Evolutionary conservation across 2,888 invertebrate genomes (phyloP), one percentile per base, ranked within the genome.

Genomic region (Drosophila leonis): DNA sequence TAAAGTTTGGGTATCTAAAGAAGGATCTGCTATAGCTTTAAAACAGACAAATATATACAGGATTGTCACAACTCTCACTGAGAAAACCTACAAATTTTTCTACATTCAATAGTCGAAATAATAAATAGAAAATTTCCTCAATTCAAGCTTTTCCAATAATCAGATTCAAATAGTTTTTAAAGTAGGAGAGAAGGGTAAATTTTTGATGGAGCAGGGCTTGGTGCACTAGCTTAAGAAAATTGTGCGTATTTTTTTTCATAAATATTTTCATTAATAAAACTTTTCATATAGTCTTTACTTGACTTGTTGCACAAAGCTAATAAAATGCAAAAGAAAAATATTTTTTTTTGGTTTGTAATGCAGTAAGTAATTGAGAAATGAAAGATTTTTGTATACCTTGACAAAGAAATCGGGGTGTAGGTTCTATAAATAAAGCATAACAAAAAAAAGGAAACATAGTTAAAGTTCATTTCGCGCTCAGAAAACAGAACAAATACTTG

Each of bases 381-480:
- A 76, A 76, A 82, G 71, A 59, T 72, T 81, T 49, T 85, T 76
- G 82, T 77, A 84, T 92, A 93, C 92, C 92, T 93, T 92, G 87
- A 91, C 91, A 91, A 93, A 91, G 91, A 92, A 89, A 90, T 93
- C 92, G 86, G 91, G 90, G 90, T 92, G 92, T 91, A 92, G 82
- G 90, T 92, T 92, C 92, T 93, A 93, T 88, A 92, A 92, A 91
- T 90, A 89, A 87, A 91, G 90, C 84, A 86, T 82, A 79, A 83
- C 79, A 85, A 57, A 82, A 81, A 81, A 52, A 52, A 52, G 76
- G 79, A 87, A 86, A 86, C 69, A 86, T 76, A 72, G 75, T 73
- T 86, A 83, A 80, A 81, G 78, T 85, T 87, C 68, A 59, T 57
- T 57, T 66, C 78, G 67, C 65, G 64, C 65, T 75, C 44, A 64